Evolutionary conservation across 2,113 vertebrate genomes (phyloP), one percentile per base, ranked within the genome.

Genomic region (Rhegmatorhina hoffmannsi): DNA sequence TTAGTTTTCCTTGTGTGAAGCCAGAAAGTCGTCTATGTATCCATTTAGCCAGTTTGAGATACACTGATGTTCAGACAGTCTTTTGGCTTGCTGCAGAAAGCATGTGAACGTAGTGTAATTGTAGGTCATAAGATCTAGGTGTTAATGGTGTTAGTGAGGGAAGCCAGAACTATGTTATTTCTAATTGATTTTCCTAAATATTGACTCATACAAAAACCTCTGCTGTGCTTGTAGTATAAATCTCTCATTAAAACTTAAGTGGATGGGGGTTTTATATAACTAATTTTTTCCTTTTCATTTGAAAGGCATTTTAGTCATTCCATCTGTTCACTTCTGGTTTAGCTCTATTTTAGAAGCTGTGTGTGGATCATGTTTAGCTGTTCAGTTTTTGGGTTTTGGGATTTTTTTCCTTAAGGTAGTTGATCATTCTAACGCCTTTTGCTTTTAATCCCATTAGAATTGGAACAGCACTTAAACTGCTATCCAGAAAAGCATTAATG

Each of bases 251-350:
- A 50, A 74, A 90, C 33, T 79, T 47, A 38, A 81, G 85, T 73
- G 75, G 11, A 53, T 76, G 23, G 25, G 20, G 17, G 4, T 12
- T 94, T 94, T 89, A 63, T 38, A 13, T 88, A 94, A 92, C 60
- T 74, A 84, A 84, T 73, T 92, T 72, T 84, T 94, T 88, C 79
- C 63, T 91, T 93, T 84, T 81, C 47, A 81, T 94, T 97, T 87
- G 85, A 86, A 83, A 78, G 58, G 47, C 40, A 13, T 44, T 92
- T 91, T 90, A 91, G 79, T 94, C 60, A 88, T 86, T 96, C 87
- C 33, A 14, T 95, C 84, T 94, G 76, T 81, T 96, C 31, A 9
- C 20, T 92, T 86, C 77, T 87, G 44, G 34, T 72, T 84, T 64
- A 68, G 29, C 63, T 92, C 50, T 53, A n/a, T 38, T 91, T 74